A percentile compares a stretch with the other conserved stretches of the same genome.
These are phyloP conservation scores for Thomomys bottae DNA, from an alignment of 2,113 vertebrate genomes.

Conservation along the genomic window DNA sequence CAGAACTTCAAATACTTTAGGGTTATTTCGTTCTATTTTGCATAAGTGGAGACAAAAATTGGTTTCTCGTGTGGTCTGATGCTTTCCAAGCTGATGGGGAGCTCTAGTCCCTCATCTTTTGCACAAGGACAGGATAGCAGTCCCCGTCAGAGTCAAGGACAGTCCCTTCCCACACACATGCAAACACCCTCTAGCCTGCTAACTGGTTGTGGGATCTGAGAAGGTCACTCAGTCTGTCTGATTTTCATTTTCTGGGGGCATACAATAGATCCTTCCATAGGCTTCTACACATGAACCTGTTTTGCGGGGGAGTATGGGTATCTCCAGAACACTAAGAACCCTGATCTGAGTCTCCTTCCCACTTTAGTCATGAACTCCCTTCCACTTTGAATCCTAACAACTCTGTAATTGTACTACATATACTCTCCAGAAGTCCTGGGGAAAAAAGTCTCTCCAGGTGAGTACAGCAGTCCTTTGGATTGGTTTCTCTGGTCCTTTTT, in stretches of 20 bases:
- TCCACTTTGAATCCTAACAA: background rate
- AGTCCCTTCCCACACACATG: background rate
- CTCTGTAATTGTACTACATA: background rate
- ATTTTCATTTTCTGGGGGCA: background rate
- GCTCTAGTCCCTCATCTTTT: background rate
- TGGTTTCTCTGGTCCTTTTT: background rate
- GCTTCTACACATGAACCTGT: rapidly evolving
- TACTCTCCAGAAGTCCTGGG: background rate
- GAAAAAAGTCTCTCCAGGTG: background rate
- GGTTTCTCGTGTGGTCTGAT: slow-evolving; percentile 67
- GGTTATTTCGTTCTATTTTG: slow-evolving; percentile 73
- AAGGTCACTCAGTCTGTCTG: background rate
- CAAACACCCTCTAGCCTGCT: background rate
- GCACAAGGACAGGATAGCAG: background rate
- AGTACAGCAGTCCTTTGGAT: background rate
- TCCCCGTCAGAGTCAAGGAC: background rate
- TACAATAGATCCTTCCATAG: background rate
- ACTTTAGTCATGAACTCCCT: rapidly evolving
- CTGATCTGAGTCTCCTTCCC: background rate
- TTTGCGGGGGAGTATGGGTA: no score
- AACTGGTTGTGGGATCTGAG: background rate
- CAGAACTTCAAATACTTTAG: slow-evolving; percentile 61
- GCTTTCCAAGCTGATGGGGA: slow-evolving; percentile 28
- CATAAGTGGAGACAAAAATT: slow-evolving; percentile 72
- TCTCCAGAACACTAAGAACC: background rate